Base-by-base conservation (phyloP, 2,113 vertebrate species). In the Tyrannus savana region DNA sequence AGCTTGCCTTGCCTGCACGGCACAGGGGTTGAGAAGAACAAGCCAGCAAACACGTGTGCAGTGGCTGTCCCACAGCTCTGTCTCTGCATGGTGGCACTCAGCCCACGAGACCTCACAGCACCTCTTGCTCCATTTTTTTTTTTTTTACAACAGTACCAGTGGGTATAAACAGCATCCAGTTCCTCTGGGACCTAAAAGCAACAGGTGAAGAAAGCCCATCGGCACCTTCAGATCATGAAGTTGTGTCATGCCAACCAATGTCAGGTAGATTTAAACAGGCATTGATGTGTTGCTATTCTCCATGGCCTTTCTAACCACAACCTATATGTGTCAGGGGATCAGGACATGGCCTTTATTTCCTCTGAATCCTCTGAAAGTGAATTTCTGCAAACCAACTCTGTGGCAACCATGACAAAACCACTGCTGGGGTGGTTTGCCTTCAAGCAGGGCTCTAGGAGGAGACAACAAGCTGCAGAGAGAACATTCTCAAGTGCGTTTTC, bases 271-370 rank as follows among this genome's bases (percentile, higher is more conserved):
- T 82, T 76, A 80, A 91, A 68, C 19, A 53, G 37, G 31, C 22
- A 50, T 11, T 1, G 6, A 59, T 12, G 27, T 23, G 27, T 18
- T 2, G 2, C 56, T 81, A 4, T 41, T 84, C 44, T 90, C 47
- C 4, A 1, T 33, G 47, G 28, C 33, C 31, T 47, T 68, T 89
- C 47, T 63, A 56, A 73, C 33, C 33, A 30, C 2, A 83, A 74
- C 23, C 50, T 35, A 49, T 0, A 0, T 8, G 5, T 7, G 5
- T 53, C 44, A 31, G 0, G 0, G 13, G 12, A 13, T 28, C 0
- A 10, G 56, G 7, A 25, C 28, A 19, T 0, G 2, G 10, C 23
- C 27, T 56, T 50, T 91, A 33, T 77, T 89, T 71, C 73, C 60
- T 72, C 52, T 2, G 2, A 88, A 59, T 24, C 18, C 44, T 80